Conservation (phyloP, 2,888 invertebrate genomes). For the Dromius quadrimaculatus region DNA sequence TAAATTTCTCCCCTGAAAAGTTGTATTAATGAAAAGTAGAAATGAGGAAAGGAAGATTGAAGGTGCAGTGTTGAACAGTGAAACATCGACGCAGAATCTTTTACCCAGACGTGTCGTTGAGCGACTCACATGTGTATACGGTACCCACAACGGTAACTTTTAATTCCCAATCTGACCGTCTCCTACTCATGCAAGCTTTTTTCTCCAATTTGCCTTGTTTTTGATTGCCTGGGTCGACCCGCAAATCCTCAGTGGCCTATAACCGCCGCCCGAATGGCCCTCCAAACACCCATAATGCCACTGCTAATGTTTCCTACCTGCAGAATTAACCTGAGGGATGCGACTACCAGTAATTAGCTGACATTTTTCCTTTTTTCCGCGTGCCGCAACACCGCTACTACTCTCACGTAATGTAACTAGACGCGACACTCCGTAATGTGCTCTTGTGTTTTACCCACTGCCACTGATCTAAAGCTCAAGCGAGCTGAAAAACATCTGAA, state of each 20-base stretch:
- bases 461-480: not conserved
- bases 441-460: constrained; percentile 5
- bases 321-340: constrained; percentile 65
- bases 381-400: constrained; percentile 23
- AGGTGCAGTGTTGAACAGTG: not conserved
- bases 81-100: not conserved
- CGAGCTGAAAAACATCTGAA: too few relatives aligned
- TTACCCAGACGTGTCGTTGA: constrained; percentile 41
- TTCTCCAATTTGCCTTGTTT: constrained; percentile 63
- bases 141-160: constrained; percentile 60
- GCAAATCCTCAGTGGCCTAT: constrained; percentile 72
- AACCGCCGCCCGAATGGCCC: constrained; percentile 77
- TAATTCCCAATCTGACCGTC: constrained; percentile 62
- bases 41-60: constrained; percentile 18
- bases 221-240: constrained; percentile 76
- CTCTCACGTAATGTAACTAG: constrained; percentile 19
- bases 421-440: constrained; percentile 5
- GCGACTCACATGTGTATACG: constrained; percentile 52
- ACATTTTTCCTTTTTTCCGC: constrained; percentile 59
- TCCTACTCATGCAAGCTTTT: constrained; percentile 61
- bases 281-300: constrained; percentile 78
- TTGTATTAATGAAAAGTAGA: constrained; percentile 35
- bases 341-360: constrained; percentile 73
- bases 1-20: too few relatives aligned
- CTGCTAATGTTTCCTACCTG: constrained; percentile 71